Percentiles rank a stretch among this genome's conserved stretches.
Evolutionary conservation across 1,140 invertebrate genomes (phyloP).

Genomic region (Zaprionus ornatus): DNA sequence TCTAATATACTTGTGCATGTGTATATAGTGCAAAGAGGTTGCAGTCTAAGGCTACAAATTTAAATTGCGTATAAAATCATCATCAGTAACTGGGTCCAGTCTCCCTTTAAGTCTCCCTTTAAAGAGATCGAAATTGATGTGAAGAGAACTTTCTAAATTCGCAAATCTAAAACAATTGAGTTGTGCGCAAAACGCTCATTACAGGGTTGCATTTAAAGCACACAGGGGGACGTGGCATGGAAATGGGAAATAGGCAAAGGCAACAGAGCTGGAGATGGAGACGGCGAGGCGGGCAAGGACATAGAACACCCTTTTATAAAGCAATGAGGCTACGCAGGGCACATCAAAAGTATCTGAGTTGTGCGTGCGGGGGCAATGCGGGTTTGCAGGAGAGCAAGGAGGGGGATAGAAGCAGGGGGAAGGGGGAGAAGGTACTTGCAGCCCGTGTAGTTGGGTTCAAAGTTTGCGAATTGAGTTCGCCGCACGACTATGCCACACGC

Average conservation of each 20-base stretch:
- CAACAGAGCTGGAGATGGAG: neutral
- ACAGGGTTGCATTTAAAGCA: neutral
- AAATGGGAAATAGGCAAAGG: neutral
- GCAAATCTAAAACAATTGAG: neutral
- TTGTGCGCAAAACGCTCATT: neutral
- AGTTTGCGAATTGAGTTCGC: slow-evolving; percentile 83
- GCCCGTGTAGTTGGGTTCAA: slow-evolving; percentile 43
- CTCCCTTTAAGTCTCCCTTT: neutral
- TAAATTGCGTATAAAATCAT: too few species aligned
- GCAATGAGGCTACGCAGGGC: slow-evolving; percentile 17
- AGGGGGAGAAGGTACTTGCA: neutral
- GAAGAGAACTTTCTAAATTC: neutral
- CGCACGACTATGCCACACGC: slow-evolving; percentile 83
- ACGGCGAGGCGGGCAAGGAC: slow-evolving; percentile 1
- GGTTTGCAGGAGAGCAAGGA: neutral
- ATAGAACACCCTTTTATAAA: slow-evolving; percentile 35
- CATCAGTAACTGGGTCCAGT: too few species aligned
- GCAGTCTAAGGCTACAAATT: too few species aligned
- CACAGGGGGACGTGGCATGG: neutral
- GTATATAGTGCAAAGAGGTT: neutral
- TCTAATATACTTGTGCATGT: neutral
- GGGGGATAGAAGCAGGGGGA: neutral
- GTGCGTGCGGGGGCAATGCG: slow-evolving; percentile 1
- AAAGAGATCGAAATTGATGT: neutral
- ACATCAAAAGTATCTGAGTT: slow-evolving; percentile 59